Conservation (phyloP, 1,140 invertebrate species). For the Linepithema humile region DNA sequence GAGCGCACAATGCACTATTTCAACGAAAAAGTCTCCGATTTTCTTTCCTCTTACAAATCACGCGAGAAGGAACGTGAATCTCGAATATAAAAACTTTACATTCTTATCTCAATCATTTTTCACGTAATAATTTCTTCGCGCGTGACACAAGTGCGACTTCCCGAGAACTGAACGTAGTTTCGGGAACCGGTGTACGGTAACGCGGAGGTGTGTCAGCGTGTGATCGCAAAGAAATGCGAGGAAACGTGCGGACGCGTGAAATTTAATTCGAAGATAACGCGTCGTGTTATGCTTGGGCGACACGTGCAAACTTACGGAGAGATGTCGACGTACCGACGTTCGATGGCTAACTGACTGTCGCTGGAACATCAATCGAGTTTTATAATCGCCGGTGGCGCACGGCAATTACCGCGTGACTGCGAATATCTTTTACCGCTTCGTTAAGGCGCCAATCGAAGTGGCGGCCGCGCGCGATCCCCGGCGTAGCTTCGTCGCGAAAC, state of each 20-base stretch:
- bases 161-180: background rate
- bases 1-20: background rate
- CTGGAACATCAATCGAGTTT: conserved; percentile 40
- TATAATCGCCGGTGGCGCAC: conserved; percentile 41
- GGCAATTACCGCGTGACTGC: conserved; percentile 46
- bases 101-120: too few relatives aligned
- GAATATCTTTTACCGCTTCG: conserved; percentile 17
- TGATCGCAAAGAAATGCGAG: background rate
- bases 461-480: background rate
- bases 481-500: background rate
- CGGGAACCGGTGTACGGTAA: background rate
- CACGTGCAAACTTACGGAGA: background rate
- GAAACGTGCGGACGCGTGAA: background rate
- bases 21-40: background rate
- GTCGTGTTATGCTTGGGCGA: background rate
- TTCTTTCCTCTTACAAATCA: background rate
- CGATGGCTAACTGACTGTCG: conserved; percentile 50
- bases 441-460: background rate
- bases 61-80: background rate
- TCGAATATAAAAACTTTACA: too few relatives aligned
- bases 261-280: conserved; percentile 2
- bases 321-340: conserved; percentile 29
- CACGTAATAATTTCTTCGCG: too few relatives aligned
- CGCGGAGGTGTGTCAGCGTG: background rate
- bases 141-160: background rate